phyloP scores from a whole-genome alignment of 2,888 invertebrate genomes.

The Crepidodera aurea region DNA sequence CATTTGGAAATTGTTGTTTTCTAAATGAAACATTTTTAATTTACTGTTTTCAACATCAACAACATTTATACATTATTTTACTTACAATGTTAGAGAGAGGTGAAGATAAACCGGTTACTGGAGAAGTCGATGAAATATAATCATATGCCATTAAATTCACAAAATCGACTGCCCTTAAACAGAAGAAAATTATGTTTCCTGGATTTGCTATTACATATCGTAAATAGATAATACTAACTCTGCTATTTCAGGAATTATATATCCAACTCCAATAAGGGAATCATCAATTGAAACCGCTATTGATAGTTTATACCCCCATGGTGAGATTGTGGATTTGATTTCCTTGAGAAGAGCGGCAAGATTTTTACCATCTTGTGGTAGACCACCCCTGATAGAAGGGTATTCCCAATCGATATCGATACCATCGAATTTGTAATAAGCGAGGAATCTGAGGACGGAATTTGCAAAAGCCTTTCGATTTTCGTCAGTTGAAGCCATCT shows the following conservation, averaged over 20 bases:
- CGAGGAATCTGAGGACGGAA: constrained; percentile 54
- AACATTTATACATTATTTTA: constrained; percentile 20
- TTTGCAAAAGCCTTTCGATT: constrained; percentile 60
- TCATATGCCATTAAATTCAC: constrained; percentile 66
- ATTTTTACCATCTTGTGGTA: constrained; percentile 47
- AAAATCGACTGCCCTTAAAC: constrained; percentile 60
- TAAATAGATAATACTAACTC: constrained; percentile 52
- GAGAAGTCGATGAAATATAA: constrained; percentile 53
- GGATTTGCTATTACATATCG: too few relatives aligned
- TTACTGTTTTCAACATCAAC: background rate
- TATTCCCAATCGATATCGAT: constrained; percentile 79
- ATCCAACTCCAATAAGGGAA: constrained; percentile 55
- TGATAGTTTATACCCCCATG: constrained; percentile 59
- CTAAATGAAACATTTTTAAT: constrained; percentile 25
- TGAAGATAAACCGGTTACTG: constrained; percentile 59
- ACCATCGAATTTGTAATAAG: constrained; percentile 70
- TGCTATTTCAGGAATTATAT: constrained; percentile 59
- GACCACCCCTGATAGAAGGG: constrained; percentile 67
- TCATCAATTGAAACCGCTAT: constrained; percentile 62
- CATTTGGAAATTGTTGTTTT: constrained; percentile 38
- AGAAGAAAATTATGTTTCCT: background rate
- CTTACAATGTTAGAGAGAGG: constrained; percentile 56
- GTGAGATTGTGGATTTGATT: constrained; percentile 57
- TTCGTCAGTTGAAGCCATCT: constrained; percentile 59
- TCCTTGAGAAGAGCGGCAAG: constrained; percentile 55